Base-by-base conservation (phyloP, 2,888 invertebrate genomes). In the Caenorhabditis parvicauda region DNA sequence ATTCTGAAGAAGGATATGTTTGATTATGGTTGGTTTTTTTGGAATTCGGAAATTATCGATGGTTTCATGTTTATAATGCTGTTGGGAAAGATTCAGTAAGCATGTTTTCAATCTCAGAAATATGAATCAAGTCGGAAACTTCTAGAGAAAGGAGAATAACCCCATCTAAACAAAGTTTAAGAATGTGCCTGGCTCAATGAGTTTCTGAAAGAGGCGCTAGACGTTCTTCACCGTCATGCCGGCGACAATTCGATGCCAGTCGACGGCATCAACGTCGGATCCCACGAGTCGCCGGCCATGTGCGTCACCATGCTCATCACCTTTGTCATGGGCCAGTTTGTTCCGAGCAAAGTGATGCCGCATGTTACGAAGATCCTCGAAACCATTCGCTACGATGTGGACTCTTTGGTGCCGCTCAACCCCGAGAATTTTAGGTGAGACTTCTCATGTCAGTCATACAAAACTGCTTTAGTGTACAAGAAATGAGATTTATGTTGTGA, bases 351-450 rank as follows among this genome's bases (percentile, higher is more conserved):
- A 12, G 38, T 52, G 2, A 14, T 42, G 19, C n/a, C 46, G n/a
- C 25, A 52, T n/a, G 37, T 46, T 3, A 21, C 44, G 32, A 37
- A 24, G n/a, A n/a, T 46, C 17, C 27, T 57, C 39, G 22, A 27
- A n/a, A 9, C 9, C n/a, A 41, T 41, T 17, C 12, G 21, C 19
- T 41, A 17, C 17, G 19, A 41, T 9, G 21, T 17, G n/a, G n/a
- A 17, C 17, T 9, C 12, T 41, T 19, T 41, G 9, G 12, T 41
- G 17, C 17, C 12, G 12, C 42, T 21, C 12, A 12, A 17, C 12
- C 14, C 17, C 19, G 42, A 41, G 9, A 41, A 41, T 41, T 41
- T 14, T 21, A 41, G 42, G 42, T 41, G 9, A n/a, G n/a, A n/a
- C n/a, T n/a, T n/a, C n/a, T n/a, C n/a, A n/a, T n/a, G n/a, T n/a